A percentile compares a stretch with the other conserved stretches of the same genome.
phyloP scores from a whole-genome alignment of 1,140 invertebrate species.

The Eupristina koningsbergeri region DNA sequence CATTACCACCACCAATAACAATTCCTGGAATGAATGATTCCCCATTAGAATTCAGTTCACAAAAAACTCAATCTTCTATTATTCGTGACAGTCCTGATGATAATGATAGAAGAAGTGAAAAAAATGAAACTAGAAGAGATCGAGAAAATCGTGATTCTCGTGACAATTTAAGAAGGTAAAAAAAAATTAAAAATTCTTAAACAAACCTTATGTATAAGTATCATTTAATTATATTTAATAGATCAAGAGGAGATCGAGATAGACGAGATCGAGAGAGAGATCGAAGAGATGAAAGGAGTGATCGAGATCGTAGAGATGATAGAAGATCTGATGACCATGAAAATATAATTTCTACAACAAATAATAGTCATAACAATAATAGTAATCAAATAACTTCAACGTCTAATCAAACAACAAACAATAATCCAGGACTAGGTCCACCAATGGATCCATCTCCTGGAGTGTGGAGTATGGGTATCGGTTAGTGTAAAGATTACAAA shows the following conservation, averaged over 20 bases:
- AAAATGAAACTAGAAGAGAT: constrained; percentile 68
- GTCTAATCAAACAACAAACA: constrained; percentile 55
- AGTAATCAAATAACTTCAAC: constrained; percentile 60
- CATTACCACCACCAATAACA: constrained; percentile 67
- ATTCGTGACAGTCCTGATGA: constrained; percentile 72
- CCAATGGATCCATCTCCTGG: constrained; percentile 65
- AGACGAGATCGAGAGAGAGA: constrained; percentile 68
- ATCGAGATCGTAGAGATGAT: constrained; percentile 67
- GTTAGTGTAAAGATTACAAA: constrained; percentile 51
- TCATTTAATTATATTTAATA: too few relatives aligned
- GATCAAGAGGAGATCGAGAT: constrained; percentile 67
- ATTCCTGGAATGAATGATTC: constrained; percentile 79
- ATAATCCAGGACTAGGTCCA: constrained; percentile 57
- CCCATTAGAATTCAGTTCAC: constrained; percentile 80
- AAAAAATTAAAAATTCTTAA: neutral
- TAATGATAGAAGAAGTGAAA: constrained; percentile 69
- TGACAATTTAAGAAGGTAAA: constrained; percentile 63
- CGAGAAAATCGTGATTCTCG: constrained; percentile 64
- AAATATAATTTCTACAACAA: constrained; percentile 57
- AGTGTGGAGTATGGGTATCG: constrained; percentile 71
- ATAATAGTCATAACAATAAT: constrained; percentile 60
- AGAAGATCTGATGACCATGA: constrained; percentile 62
- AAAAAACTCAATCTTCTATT: constrained; percentile 78
- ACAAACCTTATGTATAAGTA: neutral
- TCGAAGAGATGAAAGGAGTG: constrained; percentile 68